Evolutionary conservation across 2,113 vertebrate genomes (phyloP).

Genomic region (Echinops telfairi): DNA sequence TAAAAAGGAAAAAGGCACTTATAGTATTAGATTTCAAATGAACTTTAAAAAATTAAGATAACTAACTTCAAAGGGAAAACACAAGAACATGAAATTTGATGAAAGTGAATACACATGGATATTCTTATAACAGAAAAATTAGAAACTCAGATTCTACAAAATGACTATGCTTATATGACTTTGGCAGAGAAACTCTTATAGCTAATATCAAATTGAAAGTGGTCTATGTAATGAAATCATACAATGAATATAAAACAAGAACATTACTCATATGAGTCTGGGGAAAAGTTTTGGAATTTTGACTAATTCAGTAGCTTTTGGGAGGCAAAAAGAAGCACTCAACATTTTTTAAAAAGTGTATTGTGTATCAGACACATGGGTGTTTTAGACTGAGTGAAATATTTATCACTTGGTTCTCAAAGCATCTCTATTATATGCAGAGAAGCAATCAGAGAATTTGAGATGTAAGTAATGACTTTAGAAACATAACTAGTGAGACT

Average conservation of each 20-base stretch:
- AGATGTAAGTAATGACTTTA: neutral
- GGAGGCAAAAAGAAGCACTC: neutral
- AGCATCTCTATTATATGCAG: neutral
- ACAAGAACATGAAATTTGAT: constrained; percentile 15
- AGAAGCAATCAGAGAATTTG: neutral
- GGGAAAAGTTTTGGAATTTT: neutral
- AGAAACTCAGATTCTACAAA: constrained; percentile 30
- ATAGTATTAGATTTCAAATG: constrained; percentile 1
- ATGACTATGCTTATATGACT: constrained; percentile 21
- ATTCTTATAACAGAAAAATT: constrained; percentile 55
- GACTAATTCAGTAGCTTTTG: neutral
- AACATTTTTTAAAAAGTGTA: neutral
- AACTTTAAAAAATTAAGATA: constrained; percentile 47
- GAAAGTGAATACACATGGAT: neutral
- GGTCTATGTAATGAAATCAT: neutral
- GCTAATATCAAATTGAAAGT: neutral
- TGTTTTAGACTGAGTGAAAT: neutral
- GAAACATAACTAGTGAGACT: neutral
- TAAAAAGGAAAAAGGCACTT: neutral
- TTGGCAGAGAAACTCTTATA: neutral
- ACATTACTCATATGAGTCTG: neutral
- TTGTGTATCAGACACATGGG: neutral
- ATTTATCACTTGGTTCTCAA: neutral
- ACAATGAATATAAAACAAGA: neutral
- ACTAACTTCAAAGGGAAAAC: neutral